Evolutionary conservation across 2,113 vertebrate genomes (phyloP).

Genomic region (Ibidorhyncha struthersii): DNA sequence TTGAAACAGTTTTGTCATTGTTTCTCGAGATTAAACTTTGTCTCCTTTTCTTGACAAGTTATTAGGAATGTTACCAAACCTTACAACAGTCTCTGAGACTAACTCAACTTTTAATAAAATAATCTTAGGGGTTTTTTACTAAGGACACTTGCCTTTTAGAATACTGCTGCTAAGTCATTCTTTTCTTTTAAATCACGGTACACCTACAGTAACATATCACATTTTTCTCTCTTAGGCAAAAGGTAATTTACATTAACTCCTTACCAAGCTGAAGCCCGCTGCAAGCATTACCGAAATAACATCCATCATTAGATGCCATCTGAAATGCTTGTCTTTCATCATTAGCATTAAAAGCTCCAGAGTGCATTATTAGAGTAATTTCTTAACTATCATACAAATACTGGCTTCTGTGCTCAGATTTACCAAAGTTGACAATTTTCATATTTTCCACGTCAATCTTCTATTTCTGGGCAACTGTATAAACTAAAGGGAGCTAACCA

Average conservation of each 20-base stretch:
- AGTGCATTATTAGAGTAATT: conserved; percentile 62
- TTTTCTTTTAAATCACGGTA: neutral
- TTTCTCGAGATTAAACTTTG: neutral
- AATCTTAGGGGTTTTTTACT: neutral
- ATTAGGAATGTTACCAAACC: neutral
- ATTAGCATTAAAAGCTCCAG: conserved; percentile 54
- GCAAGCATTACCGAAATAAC: neutral
- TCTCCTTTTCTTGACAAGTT: neutral
- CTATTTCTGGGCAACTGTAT: conserved; percentile 7
- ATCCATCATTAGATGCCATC: conserved; percentile 49
- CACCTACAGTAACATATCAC: neutral
- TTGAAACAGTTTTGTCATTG: neutral
- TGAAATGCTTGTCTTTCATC: conserved; percentile 66
- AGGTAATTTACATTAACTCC: conserved; percentile 47
- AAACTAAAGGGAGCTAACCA: conserved; percentile 27
- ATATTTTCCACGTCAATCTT: conserved; percentile 58
- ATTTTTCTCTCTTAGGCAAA: conserved; percentile 11
- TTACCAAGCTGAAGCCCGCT: conserved; percentile 18
- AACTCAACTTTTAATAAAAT: neutral
- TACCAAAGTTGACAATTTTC: conserved; percentile 61
- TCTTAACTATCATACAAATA: conserved; percentile 58
- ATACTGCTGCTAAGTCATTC: neutral
- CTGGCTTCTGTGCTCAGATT: conserved; percentile 33
- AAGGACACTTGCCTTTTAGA: neutral
- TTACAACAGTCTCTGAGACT: neutral